Evolutionary conservation across 2,888 invertebrate species (phyloP), one percentile per base, ranked within the genome.

Genomic region (Xanthorhoe spadicearia): DNA sequence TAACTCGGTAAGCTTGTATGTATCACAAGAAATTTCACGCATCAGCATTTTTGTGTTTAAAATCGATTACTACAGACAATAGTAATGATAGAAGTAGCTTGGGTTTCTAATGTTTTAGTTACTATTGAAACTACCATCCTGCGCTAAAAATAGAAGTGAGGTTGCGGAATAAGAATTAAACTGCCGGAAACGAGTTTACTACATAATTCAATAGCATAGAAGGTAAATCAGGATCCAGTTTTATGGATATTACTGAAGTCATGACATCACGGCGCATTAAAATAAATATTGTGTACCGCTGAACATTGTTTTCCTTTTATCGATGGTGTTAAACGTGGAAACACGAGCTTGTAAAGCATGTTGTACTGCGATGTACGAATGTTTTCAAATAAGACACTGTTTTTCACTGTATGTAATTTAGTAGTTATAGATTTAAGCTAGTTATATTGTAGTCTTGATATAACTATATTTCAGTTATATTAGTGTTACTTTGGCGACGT

Each of bases 251-350:
- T 58, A 56, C 61, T 61, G 64, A 69, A 64, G 68, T 64, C 64
- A 71, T 73, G 71, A 77, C 78, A 77, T 81, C 78, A 80, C 72
- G 63, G 13, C 59, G 71, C 71, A 77, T 80, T 78, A 76, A 76
- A 77, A 75, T 74, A 76, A 76, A 76, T 76, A 74, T 71, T 71
- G 62, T 68, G 60, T 72, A 70, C 69, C 71, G 70, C 58, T 52
- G 66, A 64, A 80, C 80, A 82, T 77, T 77, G 75, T 77, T 81
- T 78, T 75, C 78, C 78, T 80, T 79, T 79, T 77, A 76, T 74
- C 74, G 75, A 68, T 71, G 70, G 70, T 72, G 72, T 70, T 77
- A 73, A 76, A 74, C 69, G 73, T 67, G 54, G 53, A 49, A 53
- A 64, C 71, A 74, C 72, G 75, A 69, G 56, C 28, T 17, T 61